Percentiles rank a stretch among this genome's conserved stretches.
Conservation (phyloP, 2,797 vertebrate species). For the Bovichtus variegatus region DNA sequence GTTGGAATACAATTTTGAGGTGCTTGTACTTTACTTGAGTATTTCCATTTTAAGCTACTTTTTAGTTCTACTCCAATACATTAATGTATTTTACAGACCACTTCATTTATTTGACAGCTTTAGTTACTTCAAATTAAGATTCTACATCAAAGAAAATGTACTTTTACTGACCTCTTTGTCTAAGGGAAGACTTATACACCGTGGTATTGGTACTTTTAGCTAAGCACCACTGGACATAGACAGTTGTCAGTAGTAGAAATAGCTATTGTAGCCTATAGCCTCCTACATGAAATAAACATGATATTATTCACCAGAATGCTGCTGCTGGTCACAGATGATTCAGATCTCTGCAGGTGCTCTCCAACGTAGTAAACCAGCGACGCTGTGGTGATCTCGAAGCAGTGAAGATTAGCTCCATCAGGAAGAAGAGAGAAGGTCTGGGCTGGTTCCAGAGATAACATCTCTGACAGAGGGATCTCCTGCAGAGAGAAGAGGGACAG, state of each 20-base stretch:
- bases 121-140: too few relatives aligned
- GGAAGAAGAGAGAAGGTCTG: constrained; percentile 89
- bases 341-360: constrained; percentile 84
- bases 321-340: constrained; percentile 58
- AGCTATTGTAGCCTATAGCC: background rate
- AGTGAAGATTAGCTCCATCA: constrained; percentile 91
- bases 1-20: background rate
- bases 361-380: constrained; percentile 94
- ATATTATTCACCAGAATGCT: constrained; percentile 83
- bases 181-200: background rate
- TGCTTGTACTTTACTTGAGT: background rate
- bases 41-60: background rate
- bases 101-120: too few relatives aligned
- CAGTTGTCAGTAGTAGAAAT: background rate
- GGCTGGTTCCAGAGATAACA: constrained; percentile 92
- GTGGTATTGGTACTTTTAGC: background rate
- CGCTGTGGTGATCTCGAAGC: constrained; percentile 95
- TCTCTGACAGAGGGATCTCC: constrained; percentile 98
- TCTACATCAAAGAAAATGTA: background rate
- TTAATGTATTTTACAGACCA: too few relatives aligned
- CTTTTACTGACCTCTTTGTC: background rate
- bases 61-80: too few relatives aligned
- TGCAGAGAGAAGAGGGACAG: constrained; percentile 55
- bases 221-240: too few relatives aligned
- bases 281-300: background rate